Evolutionary conservation across 2,797 vertebrate genomes (phyloP), one percentile per base, ranked within the genome.

Genomic region (Xyrichtys novacula): DNA sequence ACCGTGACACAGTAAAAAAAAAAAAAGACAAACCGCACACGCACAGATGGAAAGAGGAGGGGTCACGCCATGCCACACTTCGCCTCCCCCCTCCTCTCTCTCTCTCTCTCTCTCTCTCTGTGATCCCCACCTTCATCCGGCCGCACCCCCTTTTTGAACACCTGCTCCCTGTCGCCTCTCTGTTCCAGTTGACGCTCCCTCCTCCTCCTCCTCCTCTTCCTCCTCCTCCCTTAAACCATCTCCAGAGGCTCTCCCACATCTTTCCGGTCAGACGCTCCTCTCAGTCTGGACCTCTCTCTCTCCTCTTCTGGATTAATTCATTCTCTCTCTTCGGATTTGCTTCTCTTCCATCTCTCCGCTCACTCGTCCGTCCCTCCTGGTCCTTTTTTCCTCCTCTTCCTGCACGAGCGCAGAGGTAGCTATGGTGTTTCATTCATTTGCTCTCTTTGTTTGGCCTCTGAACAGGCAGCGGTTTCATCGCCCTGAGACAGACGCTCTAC

Each of bases 121-220:
- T 47, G 48, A 39, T 61, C 58, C 32, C 66, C 69, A 56, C 65
- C 71, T 78, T 65, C 50, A 60, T 71, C 65, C 38, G 23, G 67
- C 56, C 63, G 59, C 76, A 63, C 71, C 66, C 73, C 64, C 28
- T 22, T 62, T 36, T 39, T 22, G 66, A 26, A 75, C 87, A 87
- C 85, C 88, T 87, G 86, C 87, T 87, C 81, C 84, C 71, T 66
- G 62, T 78, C 68, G 56, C 74, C 79, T 60, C 28, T 40, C 57
- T 53, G 2, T 15, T 40, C 66, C 58, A 3, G 36, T 55, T 48
- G 3, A 3, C 7, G 14, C 5, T 17, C 65, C 62, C 48, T 8
- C 36, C 52, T 34, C 63, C 43, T 29, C 63, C 57, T n/a, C 62
- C 48, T 8, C 36, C 52, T 34, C n/a, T n/a, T n/a, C n/a, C n/a